Evolutionary conservation across 2,113 vertebrate species (phyloP).

Genomic region (Mastomys natalensis): DNA sequence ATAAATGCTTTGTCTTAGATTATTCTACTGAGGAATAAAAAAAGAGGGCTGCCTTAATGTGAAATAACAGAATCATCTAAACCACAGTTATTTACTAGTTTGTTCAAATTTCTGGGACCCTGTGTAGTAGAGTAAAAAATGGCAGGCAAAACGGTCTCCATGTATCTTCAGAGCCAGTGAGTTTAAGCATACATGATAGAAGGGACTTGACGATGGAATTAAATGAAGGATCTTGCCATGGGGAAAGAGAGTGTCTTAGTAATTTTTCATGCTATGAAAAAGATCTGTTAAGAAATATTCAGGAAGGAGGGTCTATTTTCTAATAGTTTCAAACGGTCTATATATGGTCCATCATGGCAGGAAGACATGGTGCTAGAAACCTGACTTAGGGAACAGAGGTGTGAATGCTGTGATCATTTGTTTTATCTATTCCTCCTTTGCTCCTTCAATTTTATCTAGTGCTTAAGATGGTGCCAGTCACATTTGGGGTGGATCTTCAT

Average conservation of each 20-base stretch:
- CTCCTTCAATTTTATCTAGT: not conserved
- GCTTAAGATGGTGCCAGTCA: not conserved
- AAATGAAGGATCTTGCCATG: not conserved
- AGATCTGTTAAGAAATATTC: not conserved
- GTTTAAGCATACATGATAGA: not conserved
- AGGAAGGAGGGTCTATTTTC: not conserved
- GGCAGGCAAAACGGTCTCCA: not conserved
- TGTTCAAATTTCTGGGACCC: not conserved
- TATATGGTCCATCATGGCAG: not conserved
- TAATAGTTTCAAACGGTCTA: not conserved
- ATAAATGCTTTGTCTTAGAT: not conserved
- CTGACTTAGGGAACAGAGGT: not conserved
- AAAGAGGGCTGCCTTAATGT: not conserved
- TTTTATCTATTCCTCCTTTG: not conserved
- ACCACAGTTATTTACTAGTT: not conserved
- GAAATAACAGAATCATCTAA: not conserved
- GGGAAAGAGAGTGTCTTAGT: not conserved
- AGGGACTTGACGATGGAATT: not conserved
- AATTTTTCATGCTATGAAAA: not conserved
- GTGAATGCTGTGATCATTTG: not conserved
- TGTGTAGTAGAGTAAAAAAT: not conserved
- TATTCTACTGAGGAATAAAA: not conserved
- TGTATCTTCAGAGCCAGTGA: not conserved
- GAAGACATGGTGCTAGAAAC: not conserved
- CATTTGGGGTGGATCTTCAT: not conserved